Percentiles rank a stretch among this genome's conserved stretches.
phyloP scores from a whole-genome alignment of 1,140 invertebrate species.

The Eueides isabella region DNA sequence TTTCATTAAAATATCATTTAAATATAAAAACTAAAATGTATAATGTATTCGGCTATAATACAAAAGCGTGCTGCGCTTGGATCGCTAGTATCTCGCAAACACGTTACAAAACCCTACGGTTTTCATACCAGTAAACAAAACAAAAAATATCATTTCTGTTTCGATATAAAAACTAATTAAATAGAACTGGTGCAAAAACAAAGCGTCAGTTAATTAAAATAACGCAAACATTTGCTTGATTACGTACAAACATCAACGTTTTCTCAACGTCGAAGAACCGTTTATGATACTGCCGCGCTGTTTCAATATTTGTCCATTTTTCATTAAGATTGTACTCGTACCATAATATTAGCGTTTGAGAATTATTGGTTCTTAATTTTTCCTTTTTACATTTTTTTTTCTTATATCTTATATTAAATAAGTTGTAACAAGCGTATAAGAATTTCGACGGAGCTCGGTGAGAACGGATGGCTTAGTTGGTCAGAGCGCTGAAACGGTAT shows the following conservation, averaged over 20 bases:
- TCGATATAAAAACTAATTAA: not conserved
- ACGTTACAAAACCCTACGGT: no score
- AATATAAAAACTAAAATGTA: no score
- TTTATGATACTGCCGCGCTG: not conserved
- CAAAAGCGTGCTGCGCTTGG: no score
- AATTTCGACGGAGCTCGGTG: no score
- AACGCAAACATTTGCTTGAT: conserved; percentile 9
- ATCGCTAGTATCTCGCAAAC: no score
- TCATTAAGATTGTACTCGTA: not conserved
- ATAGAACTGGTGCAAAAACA: not conserved
- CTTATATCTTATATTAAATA: no score
- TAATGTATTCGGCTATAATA: no score
- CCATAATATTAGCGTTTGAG: not conserved
- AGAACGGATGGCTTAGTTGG: no score
- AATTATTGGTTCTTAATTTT: not conserved
- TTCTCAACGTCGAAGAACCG: not conserved
- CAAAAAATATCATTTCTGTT: not conserved
- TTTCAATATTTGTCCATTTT: not conserved
- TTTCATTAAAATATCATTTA: no score
- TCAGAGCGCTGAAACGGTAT: no score
- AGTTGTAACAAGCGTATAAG: no score
- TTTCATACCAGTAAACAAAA: no score
- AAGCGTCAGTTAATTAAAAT: conserved; percentile 7
- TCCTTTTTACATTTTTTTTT: not conserved
- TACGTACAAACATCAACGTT: not conserved